Conservation (phyloP, 2,888 invertebrate genomes). For the Caenorhabditis doughertyi region DNA sequence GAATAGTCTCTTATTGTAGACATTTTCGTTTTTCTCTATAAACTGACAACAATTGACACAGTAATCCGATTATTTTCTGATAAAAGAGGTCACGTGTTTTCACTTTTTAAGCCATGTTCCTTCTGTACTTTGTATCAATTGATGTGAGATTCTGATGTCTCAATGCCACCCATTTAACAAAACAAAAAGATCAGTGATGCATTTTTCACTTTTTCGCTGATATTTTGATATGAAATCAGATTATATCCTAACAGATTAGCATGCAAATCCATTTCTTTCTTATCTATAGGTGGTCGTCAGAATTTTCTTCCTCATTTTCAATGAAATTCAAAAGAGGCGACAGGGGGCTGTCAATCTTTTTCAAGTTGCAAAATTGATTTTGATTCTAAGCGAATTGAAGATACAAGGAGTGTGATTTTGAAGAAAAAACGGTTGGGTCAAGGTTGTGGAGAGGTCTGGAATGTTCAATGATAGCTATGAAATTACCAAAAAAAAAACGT, state of each 20-base stretch:
- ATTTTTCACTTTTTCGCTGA: background rate
- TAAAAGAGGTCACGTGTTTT: conserved; percentile 45
- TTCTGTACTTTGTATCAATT: conserved; percentile 42
- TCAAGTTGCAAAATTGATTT: background rate
- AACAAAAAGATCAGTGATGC: conserved; percentile 5
- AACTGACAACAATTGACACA: conserved; percentile 9
- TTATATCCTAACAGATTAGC: conserved; percentile 8
- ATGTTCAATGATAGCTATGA: conserved; percentile 6
- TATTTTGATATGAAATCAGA: background rate
- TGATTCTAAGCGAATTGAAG: background rate
- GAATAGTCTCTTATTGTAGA: background rate
- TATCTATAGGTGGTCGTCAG: background rate
- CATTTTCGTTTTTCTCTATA: conserved; percentile 19
- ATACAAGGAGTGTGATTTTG: conserved; percentile 18
- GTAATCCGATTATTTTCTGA: conserved; percentile 44
- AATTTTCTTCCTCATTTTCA: conserved; percentile 18
- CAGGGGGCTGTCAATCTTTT: conserved; percentile 13
- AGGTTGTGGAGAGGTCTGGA: conserved; percentile 1
- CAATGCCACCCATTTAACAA: conserved; percentile 7
- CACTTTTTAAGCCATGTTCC: conserved; percentile 18
- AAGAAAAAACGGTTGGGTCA: conserved; percentile 15
- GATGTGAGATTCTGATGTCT: background rate
- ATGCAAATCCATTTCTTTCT: background rate
- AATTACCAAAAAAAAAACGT: background rate
- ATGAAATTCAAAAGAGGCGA: background rate